phyloP scores from a whole-genome alignment of 2,888 invertebrate species.

The Melanargia galathea region DNA sequence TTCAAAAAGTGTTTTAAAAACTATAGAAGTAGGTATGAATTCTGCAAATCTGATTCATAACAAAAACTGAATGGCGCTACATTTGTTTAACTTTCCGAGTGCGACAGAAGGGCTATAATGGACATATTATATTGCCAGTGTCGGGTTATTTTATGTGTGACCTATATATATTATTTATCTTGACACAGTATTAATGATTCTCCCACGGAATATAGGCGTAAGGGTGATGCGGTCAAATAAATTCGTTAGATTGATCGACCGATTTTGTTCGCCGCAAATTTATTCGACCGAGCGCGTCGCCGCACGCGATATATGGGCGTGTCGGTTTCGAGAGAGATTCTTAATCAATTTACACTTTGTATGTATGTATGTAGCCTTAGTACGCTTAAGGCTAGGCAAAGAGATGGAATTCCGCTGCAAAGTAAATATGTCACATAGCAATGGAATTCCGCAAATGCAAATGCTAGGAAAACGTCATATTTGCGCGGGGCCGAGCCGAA shows the following conservation, averaged over 20 bases:
- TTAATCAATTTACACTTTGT: conserved; percentile 26
- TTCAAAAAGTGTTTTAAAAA: too few species aligned
- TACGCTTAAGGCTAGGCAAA: too few species aligned
- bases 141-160: not conserved
- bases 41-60: too few species aligned
- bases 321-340: conserved; percentile 21
- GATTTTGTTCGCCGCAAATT: conserved; percentile 44
- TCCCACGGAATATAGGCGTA: conserved; percentile 27
- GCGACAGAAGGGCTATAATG: not conserved
- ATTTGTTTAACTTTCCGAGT: too few species aligned
- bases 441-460: too few species aligned
- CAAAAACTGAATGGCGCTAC: too few species aligned
- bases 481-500: too few species aligned
- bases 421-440: too few species aligned
- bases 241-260: conserved; percentile 46
- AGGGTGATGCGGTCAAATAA: conserved; percentile 43
- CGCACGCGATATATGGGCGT: conserved; percentile 40
- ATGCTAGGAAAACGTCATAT: too few species aligned
- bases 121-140: not conserved
- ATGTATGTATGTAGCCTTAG: too few species aligned
- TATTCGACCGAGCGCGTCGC: conserved; percentile 44
- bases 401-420: too few species aligned
- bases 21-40: too few species aligned
- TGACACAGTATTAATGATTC: conserved; percentile 17
- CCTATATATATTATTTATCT: conserved; percentile 9